phyloP scores from a whole-genome alignment of 64 coral and sea anemone species.

The Porites australiensis region DNA sequence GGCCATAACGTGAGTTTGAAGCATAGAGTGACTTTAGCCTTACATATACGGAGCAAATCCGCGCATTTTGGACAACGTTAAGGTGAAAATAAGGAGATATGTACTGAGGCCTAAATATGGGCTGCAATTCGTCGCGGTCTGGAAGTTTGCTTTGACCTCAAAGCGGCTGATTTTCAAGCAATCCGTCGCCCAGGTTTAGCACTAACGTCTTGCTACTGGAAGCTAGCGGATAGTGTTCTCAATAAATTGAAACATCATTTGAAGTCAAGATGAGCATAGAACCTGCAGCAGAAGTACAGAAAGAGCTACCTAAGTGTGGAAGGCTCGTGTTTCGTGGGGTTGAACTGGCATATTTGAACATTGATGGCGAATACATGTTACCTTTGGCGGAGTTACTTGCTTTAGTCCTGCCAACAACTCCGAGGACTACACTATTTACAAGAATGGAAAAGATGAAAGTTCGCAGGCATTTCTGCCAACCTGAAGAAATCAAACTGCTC shows the following conservation, averaged over 20 bases:
- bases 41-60: background rate
- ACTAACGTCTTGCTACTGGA: background rate
- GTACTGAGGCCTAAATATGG: background rate
- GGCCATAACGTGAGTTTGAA: slow-evolving; percentile 34
- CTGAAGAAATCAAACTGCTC: slow-evolving; percentile 91
- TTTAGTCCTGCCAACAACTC: slow-evolving; percentile 79
- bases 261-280: slow-evolving; percentile 20
- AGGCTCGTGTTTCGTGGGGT: slow-evolving; percentile 83
- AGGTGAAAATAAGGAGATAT: background rate
- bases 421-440: slow-evolving; percentile 92
- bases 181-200: slow-evolving; percentile 11
- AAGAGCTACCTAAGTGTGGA: slow-evolving; percentile 57
- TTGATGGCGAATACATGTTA: slow-evolving; percentile 91
- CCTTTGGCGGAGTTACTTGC: slow-evolving; percentile 89
- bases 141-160: slow-evolving; percentile 20
- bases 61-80: slow-evolving; percentile 43
- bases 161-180: background rate
- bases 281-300: slow-evolving; percentile 13
- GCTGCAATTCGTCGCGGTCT: background rate
- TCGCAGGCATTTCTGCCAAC: slow-evolving; percentile 94
- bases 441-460: slow-evolving; percentile 97
- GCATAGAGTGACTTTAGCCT: slow-evolving; percentile 16
- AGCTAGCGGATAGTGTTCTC: slow-evolving; percentile 2
- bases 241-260: slow-evolving; percentile 10
- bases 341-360: slow-evolving; percentile 92